These are phyloP conservation scores for Ypsolopha sequella DNA, from an alignment of 2,888 invertebrate genomes.

Conservation along the genomic window DNA sequence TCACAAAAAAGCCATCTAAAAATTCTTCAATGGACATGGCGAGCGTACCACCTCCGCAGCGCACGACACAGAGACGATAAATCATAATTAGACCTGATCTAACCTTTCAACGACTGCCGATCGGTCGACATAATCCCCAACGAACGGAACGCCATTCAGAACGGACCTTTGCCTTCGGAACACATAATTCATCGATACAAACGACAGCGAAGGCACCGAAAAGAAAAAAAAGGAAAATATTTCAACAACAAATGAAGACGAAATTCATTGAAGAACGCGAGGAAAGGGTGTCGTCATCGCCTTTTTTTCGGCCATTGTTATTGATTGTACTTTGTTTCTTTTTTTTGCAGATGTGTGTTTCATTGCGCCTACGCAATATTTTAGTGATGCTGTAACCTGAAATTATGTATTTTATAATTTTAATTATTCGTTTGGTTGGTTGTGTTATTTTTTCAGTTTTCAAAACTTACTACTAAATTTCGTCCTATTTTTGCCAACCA, in stretches of 20 bases:
- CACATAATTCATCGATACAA: constrained; percentile 8
- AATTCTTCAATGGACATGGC: neutral
- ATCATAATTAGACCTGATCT: constrained; percentile 55
- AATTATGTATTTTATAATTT: too few species aligned
- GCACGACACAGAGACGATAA: constrained; percentile 24
- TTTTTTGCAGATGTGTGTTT: neutral
- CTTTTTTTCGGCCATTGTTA: neutral
- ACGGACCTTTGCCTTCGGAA: constrained; percentile 8
- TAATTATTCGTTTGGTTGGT: too few species aligned
- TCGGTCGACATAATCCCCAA: constrained; percentile 35
- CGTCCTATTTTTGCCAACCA: neutral
- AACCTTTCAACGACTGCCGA: constrained; percentile 60
- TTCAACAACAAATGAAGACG: neutral
- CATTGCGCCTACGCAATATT: too few species aligned
- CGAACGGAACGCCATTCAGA: constrained; percentile 11
- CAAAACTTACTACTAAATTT: neutral
- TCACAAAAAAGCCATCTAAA: too few species aligned
- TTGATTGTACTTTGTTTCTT: neutral
- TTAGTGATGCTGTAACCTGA: too few species aligned
- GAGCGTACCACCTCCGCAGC: constrained; percentile 7
- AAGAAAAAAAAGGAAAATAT: neutral
- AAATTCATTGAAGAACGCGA: neutral
- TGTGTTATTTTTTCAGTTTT: neutral
- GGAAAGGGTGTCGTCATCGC: constrained; percentile 1
- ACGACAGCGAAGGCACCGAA: neutral